Evolutionary conservation across 2,888 invertebrate species (phyloP).

Genomic region (Brenthis daphne): DNA sequence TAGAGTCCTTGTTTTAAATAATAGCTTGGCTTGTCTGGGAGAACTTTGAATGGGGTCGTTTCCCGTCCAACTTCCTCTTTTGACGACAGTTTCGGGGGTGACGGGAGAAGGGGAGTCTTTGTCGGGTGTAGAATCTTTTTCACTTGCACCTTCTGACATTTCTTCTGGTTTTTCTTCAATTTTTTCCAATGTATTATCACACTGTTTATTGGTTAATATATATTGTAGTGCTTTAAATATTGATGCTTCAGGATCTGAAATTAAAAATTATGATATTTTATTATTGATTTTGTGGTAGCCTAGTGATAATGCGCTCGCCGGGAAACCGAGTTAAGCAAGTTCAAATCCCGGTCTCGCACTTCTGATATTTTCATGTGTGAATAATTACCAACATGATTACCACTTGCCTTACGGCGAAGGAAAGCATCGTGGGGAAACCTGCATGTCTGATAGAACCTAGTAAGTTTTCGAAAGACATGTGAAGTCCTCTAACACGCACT

Average conservation of each 20-base stretch:
- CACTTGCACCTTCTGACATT: constrained; percentile 50
- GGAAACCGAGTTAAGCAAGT: too few species aligned
- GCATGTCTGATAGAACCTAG: too few species aligned
- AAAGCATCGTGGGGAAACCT: too few species aligned
- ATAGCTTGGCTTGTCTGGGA: constrained; percentile 68
- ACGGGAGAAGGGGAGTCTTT: constrained; percentile 60
- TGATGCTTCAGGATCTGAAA: constrained; percentile 72
- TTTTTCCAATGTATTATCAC: constrained; percentile 40
- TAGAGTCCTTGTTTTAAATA: constrained; percentile 73
- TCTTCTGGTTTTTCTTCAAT: constrained; percentile 57
- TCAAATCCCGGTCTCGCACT: background rate
- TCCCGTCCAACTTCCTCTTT: constrained; percentile 63
- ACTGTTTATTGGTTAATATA: constrained; percentile 55
- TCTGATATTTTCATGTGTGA: background rate
- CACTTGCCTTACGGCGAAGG: too few species aligned
- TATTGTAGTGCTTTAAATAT: constrained; percentile 59
- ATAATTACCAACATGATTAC: too few species aligned
- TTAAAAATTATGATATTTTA: constrained; percentile 2
- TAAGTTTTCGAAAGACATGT: too few species aligned
- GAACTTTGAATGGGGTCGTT: constrained; percentile 59
- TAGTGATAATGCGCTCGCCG: too few species aligned
- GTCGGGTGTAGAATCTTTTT: constrained; percentile 66
- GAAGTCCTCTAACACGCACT: too few species aligned
- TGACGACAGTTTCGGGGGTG: constrained; percentile 57
- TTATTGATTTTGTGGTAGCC: background rate